phyloP scores from a whole-genome alignment of 2,113 vertebrate species.

The Sminthopsis crassicaudata region DNA sequence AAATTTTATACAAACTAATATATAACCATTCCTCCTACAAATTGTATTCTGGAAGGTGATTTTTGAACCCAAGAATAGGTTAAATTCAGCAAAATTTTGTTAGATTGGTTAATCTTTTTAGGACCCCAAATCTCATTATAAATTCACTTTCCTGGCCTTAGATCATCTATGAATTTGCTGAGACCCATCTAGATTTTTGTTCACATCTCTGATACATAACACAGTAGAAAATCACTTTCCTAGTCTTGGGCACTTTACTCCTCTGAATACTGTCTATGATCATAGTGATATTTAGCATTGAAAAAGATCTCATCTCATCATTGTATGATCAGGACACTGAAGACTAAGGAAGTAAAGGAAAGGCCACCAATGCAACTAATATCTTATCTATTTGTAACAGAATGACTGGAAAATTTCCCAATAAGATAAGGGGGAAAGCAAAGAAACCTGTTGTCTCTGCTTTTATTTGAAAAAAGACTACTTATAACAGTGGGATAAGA shows the following conservation, averaged over 20 bases:
- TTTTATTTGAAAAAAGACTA: too few species aligned
- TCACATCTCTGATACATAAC: neutral
- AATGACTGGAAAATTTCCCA: too few species aligned
- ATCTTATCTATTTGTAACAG: too few species aligned
- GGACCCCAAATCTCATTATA: neutral
- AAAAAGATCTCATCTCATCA: too few species aligned
- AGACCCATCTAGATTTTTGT: neutral
- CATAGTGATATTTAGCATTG: too few species aligned
- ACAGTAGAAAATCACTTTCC: neutral
- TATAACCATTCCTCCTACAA: neutral
- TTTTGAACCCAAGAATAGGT: neutral
- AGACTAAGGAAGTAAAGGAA: too few species aligned
- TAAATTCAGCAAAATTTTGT: neutral
- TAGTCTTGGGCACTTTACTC: neutral
- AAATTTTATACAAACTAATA: neutral
- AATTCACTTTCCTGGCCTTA: neutral
- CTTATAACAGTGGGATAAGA: too few species aligned
- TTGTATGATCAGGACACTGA: too few species aligned
- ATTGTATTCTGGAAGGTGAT: neutral
- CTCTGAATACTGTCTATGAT: neutral
- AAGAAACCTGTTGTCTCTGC: too few species aligned
- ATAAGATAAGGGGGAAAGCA: too few species aligned
- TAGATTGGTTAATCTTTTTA: neutral
- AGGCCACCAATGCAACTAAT: too few species aligned
- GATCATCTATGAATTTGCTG: neutral